Percentiles rank a stretch among this genome's conserved stretches.
These are phyloP conservation scores for Enteromius radiatus DNA, from an alignment of 2,797 vertebrate genomes.

Conservation along the genomic window DNA sequence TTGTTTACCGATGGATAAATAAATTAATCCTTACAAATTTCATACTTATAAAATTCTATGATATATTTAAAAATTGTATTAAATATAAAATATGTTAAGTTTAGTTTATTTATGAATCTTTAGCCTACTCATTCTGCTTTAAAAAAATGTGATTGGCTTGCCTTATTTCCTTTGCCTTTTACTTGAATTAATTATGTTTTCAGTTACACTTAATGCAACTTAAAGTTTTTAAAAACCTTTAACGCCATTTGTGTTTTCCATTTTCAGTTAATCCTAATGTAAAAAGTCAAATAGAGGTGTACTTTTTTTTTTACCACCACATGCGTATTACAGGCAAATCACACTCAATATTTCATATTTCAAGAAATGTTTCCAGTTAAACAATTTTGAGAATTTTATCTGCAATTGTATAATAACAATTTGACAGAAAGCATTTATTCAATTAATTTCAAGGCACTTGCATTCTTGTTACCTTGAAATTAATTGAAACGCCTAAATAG, in stretches of 20 bases:
- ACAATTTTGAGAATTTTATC: background rate
- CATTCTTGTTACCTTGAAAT: constrained; percentile 25
- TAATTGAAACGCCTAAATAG: constrained; percentile 17
- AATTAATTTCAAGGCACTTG: background rate
- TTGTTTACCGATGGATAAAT: background rate
- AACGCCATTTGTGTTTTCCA: background rate
- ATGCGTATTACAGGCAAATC: background rate
- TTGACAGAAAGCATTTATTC: background rate
- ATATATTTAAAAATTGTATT: background rate
- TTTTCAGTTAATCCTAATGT: background rate
- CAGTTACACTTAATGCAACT: background rate
- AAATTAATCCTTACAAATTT: background rate
- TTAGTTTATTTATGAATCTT: background rate
- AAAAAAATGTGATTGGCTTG: background rate
- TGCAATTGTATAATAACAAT: background rate
- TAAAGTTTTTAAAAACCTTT: background rate
- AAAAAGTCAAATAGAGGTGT: background rate
- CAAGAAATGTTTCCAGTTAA: background rate
- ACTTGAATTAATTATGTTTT: background rate
- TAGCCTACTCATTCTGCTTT: background rate
- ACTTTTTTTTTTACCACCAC: background rate
- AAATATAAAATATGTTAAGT: background rate
- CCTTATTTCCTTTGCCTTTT: constrained; percentile 6
- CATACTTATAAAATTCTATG: background rate
- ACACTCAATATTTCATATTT: background rate